Percentiles rank a stretch among this genome's conserved stretches.
Conservation (phyloP, 2,113 vertebrate species). For the Pycnonotus jocosus region DNA sequence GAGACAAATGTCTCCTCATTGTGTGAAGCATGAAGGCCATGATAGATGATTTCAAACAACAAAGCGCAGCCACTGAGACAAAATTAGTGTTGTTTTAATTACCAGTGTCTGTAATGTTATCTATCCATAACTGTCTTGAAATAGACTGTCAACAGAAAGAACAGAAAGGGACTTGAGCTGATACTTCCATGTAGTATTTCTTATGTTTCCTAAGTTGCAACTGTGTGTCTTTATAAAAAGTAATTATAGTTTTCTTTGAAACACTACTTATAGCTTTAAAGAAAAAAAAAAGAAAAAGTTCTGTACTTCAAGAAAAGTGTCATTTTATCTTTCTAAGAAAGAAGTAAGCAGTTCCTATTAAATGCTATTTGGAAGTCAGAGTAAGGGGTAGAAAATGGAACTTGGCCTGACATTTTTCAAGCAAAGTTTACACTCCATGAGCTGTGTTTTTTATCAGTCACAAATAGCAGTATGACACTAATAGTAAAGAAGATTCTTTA, state of each 20-base stretch:
- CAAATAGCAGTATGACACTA: conserved; percentile 67
- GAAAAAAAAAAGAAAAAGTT: background rate
- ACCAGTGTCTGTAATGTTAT: conserved; percentile 84
- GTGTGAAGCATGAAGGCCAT: conserved; percentile 79
- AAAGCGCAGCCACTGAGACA: conserved; percentile 82
- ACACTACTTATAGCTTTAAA: background rate
- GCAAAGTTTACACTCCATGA: conserved; percentile 60
- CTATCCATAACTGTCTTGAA: conserved; percentile 83
- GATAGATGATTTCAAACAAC: conserved; percentile 84
- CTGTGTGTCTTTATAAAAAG: background rate
- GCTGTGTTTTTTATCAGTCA: conserved; percentile 72
- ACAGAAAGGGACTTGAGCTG: conserved; percentile 17
- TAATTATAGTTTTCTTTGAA: conserved; percentile 18
- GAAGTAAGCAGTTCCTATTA: conserved; percentile 25
- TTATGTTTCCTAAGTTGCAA: background rate
- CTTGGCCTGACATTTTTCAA: conserved; percentile 59
- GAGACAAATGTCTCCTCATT: conserved; percentile 80
- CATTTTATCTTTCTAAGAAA: conserved; percentile 36
- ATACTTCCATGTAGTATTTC: background rate
- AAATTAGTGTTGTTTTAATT: conserved; percentile 92
- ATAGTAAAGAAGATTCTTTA: conserved; percentile 66
- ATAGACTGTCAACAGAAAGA: conserved; percentile 63
- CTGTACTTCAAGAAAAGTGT: conserved; percentile 7
- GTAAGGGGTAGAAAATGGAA: conserved; percentile 58
- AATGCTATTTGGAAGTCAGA: conserved; percentile 61